phyloP scores from a whole-genome alignment of 2,888 invertebrate species.

The Mimachlamys varia region DNA sequence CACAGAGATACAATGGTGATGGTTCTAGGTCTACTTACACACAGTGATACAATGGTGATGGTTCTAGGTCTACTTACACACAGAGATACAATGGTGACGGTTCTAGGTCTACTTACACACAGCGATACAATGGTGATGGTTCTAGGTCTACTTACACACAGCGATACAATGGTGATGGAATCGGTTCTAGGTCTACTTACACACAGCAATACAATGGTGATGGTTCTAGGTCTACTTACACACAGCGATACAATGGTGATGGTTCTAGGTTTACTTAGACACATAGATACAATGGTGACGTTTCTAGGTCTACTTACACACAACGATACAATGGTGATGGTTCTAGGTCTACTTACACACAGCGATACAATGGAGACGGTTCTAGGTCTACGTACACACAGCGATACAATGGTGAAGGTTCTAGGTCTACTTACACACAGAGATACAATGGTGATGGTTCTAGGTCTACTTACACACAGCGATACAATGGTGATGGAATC shows the following conservation, averaged over 20 bases:
- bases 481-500: constrained; percentile 82
- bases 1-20: constrained; percentile 82
- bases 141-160: constrained; percentile 77
- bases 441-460: constrained; percentile 82
- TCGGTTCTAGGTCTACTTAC: too few relatives aligned
- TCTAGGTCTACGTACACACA: too few relatives aligned
- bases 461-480: constrained; percentile 78
- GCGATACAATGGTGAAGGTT: too few relatives aligned
- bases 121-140: constrained; percentile 82
- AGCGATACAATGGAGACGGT: constrained; percentile 82
- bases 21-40: constrained; percentile 77
- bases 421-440: constrained; percentile 78
- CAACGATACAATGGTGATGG: constrained; percentile 82
- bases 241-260: constrained; percentile 82
- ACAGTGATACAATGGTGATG: constrained; percentile 82
- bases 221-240: constrained; percentile 74
- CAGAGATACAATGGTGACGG: constrained; percentile 82
- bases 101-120: constrained; percentile 77
- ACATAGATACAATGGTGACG: constrained; percentile 82
- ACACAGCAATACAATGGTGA: too few relatives aligned
- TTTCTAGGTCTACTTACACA: constrained; percentile 76
- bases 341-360: constrained; percentile 77
- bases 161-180: constrained; percentile 82
- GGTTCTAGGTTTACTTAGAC: constrained; percentile 77
- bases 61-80: constrained; percentile 76